Evolutionary conservation across 2,888 invertebrate genomes (phyloP).

Genomic region (Tipula vernalis): DNA sequence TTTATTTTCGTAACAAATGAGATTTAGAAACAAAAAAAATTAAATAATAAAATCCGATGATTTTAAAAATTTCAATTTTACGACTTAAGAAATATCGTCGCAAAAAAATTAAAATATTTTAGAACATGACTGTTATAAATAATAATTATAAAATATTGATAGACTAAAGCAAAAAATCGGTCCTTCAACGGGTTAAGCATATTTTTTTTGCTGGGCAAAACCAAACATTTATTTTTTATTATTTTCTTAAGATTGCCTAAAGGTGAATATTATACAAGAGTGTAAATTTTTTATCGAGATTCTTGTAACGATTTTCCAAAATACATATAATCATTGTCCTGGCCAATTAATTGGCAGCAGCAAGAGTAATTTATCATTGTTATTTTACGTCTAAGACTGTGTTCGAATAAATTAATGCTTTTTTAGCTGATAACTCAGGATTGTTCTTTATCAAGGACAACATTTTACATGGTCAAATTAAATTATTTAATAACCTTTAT

Average conservation of each 20-base stretch:
- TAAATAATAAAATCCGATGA: too few relatives aligned
- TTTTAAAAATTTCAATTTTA: too few relatives aligned
- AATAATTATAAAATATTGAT: neutral
- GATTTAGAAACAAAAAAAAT: neutral
- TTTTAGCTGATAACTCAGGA: neutral
- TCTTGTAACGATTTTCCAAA: neutral
- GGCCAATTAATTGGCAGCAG: neutral
- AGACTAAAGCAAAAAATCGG: neutral
- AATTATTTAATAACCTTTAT: neutral
- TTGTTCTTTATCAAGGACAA: too few relatives aligned
- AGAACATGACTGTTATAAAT: neutral
- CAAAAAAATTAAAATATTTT: neutral
- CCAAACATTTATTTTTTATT: neutral
- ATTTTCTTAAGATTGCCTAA: neutral
- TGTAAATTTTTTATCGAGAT: neutral
- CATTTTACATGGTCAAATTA: neutral
- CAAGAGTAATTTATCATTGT: neutral
- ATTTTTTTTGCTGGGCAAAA: neutral
- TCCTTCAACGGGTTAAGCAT: neutral
- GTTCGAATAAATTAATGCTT: neutral
- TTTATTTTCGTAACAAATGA: neutral
- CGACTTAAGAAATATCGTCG: too few relatives aligned
- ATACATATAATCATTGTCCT: neutral
- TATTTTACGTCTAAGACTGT: neutral
- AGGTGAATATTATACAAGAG: neutral